These are phyloP conservation scores for Phenacoccus solenopsis DNA, from an alignment of 1,140 invertebrate genomes.

Conservation along the genomic window DNA sequence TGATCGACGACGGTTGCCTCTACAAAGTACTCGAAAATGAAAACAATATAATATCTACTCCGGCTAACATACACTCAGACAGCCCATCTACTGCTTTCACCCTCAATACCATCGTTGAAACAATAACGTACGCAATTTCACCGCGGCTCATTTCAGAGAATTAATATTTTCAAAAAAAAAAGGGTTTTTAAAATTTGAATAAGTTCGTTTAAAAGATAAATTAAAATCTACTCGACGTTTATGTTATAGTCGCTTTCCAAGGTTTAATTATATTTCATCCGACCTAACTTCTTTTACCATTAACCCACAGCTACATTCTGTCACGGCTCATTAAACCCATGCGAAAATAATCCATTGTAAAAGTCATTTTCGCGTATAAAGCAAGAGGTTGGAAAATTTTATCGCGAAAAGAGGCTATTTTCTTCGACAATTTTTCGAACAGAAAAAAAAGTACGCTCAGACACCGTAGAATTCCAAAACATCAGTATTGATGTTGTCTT, in stretches of 20 bases:
- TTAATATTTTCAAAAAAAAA: neutral
- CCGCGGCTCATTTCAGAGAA: neutral
- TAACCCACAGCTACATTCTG: neutral
- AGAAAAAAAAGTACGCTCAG: too few relatives aligned
- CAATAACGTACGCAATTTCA: neutral
- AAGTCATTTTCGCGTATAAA: neutral
- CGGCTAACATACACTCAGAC: too few relatives aligned
- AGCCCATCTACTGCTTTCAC: too few relatives aligned
- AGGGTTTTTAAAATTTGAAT: neutral
- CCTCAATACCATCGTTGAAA: neutral
- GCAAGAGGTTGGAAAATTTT: too few relatives aligned
- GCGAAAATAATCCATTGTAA: neutral
- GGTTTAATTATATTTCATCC: neutral
- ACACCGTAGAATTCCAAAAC: too few relatives aligned
- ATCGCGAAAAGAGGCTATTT: too few relatives aligned
- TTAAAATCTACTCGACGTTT: neutral
- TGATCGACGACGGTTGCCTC: too few relatives aligned
- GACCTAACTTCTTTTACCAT: neutral
- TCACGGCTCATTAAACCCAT: neutral
- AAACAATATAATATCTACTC: too few relatives aligned
- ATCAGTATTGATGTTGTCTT: too few relatives aligned
- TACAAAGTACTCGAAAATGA: too few relatives aligned
- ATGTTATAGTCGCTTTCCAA: neutral
- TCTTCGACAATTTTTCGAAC: too few relatives aligned
- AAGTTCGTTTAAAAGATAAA: neutral